Percentiles rank a stretch among this genome's conserved stretches.
These are phyloP conservation scores for Typhlichthys subterraneus DNA, from an alignment of 2,797 vertebrate genomes.

Conservation along the genomic window DNA sequence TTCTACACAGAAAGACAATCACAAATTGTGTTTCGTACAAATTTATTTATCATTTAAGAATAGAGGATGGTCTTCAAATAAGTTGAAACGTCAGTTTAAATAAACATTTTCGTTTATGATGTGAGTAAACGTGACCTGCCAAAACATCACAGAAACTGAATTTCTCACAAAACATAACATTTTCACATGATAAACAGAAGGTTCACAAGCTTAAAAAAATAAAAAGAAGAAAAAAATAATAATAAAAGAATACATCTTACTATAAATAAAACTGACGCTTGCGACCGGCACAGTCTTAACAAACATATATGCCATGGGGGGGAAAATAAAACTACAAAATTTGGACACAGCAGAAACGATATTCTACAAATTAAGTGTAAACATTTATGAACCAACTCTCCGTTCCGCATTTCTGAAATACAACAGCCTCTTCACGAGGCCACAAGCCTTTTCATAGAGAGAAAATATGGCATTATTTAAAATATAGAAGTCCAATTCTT, in stretches of 20 bases:
- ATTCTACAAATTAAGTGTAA: slow-evolving; percentile 86
- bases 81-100: slow-evolving; percentile 87
- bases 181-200: slow-evolving; percentile 78
- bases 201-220: slow-evolving; percentile 81
- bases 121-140: slow-evolving; percentile 83
- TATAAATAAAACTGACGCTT: slow-evolving; percentile 94
- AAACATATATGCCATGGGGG: slow-evolving; percentile 63
- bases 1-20: slow-evolving; percentile 54
- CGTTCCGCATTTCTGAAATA: slow-evolving; percentile 80
- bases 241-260: slow-evolving; percentile 68
- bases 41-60: slow-evolving; percentile 88
- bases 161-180: slow-evolving; percentile 79
- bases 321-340: slow-evolving; percentile 74
- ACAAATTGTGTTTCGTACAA: slow-evolving; percentile 76
- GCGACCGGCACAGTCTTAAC: slow-evolving; percentile 87
- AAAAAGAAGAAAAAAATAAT: slow-evolving; percentile 43
- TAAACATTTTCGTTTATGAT: slow-evolving; percentile 79
- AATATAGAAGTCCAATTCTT: slow-evolving; percentile 82
- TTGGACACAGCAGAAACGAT: slow-evolving; percentile 79
- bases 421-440: slow-evolving; percentile 77
- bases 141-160: slow-evolving; percentile 85
- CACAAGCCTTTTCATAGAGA: slow-evolving; percentile 78
- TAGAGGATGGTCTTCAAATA: slow-evolving; percentile 85
- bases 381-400: slow-evolving; percentile 81
- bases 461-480: slow-evolving; percentile 80